Evolutionary conservation across 2,113 vertebrate species (phyloP).

Genomic region (Periophthalmodon schlosseri): DNA sequence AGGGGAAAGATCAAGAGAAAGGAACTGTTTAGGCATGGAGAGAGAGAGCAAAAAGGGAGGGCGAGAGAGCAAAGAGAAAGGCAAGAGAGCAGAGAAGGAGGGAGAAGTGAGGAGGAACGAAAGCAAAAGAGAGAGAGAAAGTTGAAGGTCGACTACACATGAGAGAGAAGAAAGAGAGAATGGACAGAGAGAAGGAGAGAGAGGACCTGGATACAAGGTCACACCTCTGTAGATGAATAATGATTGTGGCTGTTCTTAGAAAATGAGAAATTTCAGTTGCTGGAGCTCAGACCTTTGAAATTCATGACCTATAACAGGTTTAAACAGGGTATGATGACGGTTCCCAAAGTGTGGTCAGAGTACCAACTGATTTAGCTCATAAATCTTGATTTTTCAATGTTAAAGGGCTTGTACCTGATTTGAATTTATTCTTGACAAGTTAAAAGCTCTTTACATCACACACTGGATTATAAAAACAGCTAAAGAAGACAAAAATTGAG

Average conservation of each 20-base stretch:
- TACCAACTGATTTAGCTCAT: too few species aligned
- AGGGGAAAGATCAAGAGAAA: neutral
- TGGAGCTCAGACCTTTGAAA: neutral
- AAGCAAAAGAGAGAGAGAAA: neutral
- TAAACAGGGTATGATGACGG: too few species aligned
- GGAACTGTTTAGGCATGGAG: neutral
- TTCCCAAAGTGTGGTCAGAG: too few species aligned
- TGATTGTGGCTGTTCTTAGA: neutral
- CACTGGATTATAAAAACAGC: too few species aligned
- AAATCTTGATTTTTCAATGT: too few species aligned
- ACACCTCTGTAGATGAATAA: neutral
- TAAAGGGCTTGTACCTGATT: too few species aligned
- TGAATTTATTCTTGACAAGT: too few species aligned
- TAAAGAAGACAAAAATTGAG: too few species aligned
- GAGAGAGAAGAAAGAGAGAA: neutral
- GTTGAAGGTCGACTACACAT: neutral
- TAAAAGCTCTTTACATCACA: too few species aligned
- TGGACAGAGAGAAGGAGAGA: neutral
- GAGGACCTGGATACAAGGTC: neutral
- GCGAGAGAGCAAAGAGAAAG: neutral
- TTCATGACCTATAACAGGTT: neutral
- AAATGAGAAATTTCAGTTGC: neutral
- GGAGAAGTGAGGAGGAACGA: neutral
- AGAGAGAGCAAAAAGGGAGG: neutral
- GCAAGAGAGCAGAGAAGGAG: neutral